Percentiles rank a stretch among this genome's conserved stretches.
Conservation (phyloP, 2,797 vertebrate genomes). For the Vespertilio murinus region DNA sequence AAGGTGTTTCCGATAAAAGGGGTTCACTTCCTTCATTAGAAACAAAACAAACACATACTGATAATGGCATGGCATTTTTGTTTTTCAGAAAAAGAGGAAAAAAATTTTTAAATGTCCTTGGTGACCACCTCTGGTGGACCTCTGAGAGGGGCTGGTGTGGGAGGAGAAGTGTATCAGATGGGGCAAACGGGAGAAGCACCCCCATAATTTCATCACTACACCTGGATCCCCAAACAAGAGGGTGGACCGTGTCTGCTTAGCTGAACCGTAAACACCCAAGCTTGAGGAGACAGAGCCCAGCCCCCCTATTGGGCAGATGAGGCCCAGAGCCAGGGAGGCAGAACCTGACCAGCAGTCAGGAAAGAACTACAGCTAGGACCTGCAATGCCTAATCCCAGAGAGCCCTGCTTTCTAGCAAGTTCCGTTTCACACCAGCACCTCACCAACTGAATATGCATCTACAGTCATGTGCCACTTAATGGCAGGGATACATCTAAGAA, state of each 20-base stretch:
- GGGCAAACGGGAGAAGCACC: not conserved
- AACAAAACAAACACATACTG: slow-evolving; percentile 61
- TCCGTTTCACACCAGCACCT: not conserved
- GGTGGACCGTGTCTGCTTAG: not conserved
- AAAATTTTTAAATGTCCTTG: not conserved
- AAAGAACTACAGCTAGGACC: not conserved
- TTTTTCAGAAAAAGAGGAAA: not conserved
- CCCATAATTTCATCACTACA: not conserved
- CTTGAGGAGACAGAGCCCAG: not conserved
- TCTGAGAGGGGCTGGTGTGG: not conserved
- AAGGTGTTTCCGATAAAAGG: slow-evolving; percentile 67
- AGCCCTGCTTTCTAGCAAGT: not conserved
- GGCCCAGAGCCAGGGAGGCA: not conserved
- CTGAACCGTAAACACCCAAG: not conserved
- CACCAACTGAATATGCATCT: not conserved
- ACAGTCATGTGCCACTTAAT: not conserved
- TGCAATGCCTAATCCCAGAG: not conserved
- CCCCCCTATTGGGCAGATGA: not conserved
- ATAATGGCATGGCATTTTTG: not conserved
- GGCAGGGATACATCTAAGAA: not conserved
- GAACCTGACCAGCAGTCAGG: not conserved
- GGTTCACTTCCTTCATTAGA: slow-evolving; percentile 48
- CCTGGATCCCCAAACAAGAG: not conserved
- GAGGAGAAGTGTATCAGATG: not conserved
- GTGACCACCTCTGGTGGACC: not conserved